Evolutionary conservation across 2,797 vertebrate species (phyloP), one percentile per base, ranked within the genome.

Genomic region (Coracias cyanogaster): DNA sequence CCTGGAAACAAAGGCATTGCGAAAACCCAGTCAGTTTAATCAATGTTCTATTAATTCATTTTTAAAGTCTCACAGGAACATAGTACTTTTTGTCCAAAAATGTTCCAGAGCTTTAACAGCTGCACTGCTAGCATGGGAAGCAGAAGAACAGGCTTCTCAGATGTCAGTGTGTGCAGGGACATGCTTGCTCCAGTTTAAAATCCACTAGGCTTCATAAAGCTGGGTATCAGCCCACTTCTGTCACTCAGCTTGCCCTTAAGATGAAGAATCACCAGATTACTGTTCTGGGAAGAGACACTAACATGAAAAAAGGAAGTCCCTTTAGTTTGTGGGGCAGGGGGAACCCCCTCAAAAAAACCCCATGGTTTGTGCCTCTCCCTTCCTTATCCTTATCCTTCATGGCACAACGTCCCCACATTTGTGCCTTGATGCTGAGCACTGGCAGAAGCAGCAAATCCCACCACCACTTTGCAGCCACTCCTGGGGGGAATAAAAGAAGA

Each of bases 1-100:
- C 84, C 94, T 96, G 91, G 95, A 97, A 97, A 96, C 43, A 95
- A 96, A 91, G 93, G 51, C 74, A 83, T 62, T 58, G 55, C 65
- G 94, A 93, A 92, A 93, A 95, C 72, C 57, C 89, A 93, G 72
- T 86, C 80, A 96, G 91, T 89, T 92, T 81, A 89, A 95, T 87
- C 86, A 93, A 80, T 82, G 90, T 92, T 92, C 86, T 95, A 96
- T 94, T 96, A 96, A 96, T 92, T 94, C 49, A 92, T 91, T 90
- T 94, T 85, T 91, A 74, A 96, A 94, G 25, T 93, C 91, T 88
- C 95, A 72, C 28, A 88, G 84, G 88, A 93, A 66, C 79, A 74
- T 31, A 67, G 65, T 69, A 73, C 16, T 74, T 61, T 87, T 81
- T 87, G 79, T 90, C 93, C 83, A 93, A 85, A 95, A 94, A 65